A percentile compares a stretch with the other conserved stretches of the same genome.
These are phyloP conservation scores for Pyrrhia umbra DNA, from an alignment of 2,888 invertebrate genomes.

Conservation along the genomic window DNA sequence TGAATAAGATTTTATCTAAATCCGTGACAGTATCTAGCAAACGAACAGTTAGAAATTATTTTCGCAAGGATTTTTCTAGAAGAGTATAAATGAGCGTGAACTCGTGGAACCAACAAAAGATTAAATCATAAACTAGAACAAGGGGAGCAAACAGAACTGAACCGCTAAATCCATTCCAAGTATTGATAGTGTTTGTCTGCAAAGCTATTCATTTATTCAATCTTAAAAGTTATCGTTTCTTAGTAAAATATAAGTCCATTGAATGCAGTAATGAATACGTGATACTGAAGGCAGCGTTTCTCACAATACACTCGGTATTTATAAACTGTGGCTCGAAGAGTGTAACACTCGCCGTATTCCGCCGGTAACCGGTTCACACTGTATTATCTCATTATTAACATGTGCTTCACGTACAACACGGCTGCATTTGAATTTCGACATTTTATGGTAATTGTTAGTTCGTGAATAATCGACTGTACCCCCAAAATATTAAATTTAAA, in stretches of 20 bases:
- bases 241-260: constrained; percentile 42
- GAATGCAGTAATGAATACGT: constrained; percentile 60
- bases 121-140: neutral
- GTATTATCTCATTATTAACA: constrained; percentile 49
- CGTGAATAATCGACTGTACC: neutral
- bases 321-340: constrained; percentile 68
- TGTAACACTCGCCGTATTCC: constrained; percentile 65
- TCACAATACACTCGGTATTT: constrained; percentile 73
- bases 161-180: neutral
- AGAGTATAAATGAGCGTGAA: neutral
- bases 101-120: neutral
- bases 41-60: no score
- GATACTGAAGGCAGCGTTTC: constrained; percentile 70
- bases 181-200: constrained; percentile 6
- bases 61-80: no score
- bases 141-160: neutral
- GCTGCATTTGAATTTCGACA: constrained; percentile 33
- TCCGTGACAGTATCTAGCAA: no score
- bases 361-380: constrained; percentile 64
- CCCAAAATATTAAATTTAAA: no score
- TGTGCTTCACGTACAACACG: constrained; percentile 28
- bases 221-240: constrained; percentile 35
- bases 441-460: neutral
- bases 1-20: no score
- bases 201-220: constrained; percentile 16